Percentiles rank a stretch among this genome's conserved stretches.
These are phyloP conservation scores for Ictalurus furcatus DNA, from an alignment of 2,113 vertebrate species.

Conservation along the genomic window DNA sequence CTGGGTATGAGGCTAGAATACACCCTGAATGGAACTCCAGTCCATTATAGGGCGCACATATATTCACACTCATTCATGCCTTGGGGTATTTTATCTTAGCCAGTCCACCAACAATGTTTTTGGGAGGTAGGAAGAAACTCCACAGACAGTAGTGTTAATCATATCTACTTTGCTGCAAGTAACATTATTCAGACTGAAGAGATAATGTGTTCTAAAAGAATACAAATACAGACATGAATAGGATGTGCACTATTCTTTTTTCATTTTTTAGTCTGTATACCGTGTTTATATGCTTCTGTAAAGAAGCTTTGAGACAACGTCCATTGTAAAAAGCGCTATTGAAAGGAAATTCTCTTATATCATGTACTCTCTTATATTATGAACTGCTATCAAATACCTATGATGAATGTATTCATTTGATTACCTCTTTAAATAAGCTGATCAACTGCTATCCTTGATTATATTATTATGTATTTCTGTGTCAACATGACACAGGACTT, in stretches of 20 bases:
- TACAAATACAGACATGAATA: background rate
- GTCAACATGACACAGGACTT: too few relatives aligned
- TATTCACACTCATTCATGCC: too few relatives aligned
- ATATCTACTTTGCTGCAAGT: background rate
- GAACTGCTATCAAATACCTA: too few relatives aligned
- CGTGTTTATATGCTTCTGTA: too few relatives aligned
- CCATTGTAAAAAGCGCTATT: too few relatives aligned
- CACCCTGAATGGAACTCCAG: background rate
- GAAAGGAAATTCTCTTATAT: too few relatives aligned
- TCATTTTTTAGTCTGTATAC: background rate
- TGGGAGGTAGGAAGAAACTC: background rate
- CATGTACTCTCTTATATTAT: too few relatives aligned
- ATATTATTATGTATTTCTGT: too few relatives aligned
- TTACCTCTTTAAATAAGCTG: too few relatives aligned
- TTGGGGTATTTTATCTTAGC: background rate
- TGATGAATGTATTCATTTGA: too few relatives aligned
- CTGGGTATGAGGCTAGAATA: background rate
- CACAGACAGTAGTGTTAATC: background rate
- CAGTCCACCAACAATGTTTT: background rate
- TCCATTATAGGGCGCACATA: background rate
- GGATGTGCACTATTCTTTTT: background rate
- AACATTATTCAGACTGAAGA: background rate
- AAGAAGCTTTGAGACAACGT: too few relatives aligned
- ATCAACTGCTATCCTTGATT: too few relatives aligned
- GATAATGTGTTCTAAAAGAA: background rate